Conservation (phyloP, 1,140 invertebrate species). For the Saccostrea glomerata region DNA sequence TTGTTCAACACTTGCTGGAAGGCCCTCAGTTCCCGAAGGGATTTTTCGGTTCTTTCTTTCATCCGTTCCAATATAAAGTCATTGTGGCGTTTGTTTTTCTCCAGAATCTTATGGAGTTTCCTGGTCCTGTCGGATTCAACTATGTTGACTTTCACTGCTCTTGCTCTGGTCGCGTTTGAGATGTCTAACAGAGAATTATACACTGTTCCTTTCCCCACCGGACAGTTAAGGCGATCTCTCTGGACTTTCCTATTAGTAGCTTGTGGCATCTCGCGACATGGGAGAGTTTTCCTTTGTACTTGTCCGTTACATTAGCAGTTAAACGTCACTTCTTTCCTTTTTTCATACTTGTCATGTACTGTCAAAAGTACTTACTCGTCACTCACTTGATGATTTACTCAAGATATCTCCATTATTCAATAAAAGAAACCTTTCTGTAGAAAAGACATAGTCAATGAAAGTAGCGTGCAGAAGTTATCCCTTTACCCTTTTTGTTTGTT, state of each 20-base stretch:
- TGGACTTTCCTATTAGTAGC: conserved; percentile 42
- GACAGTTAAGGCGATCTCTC: conserved; percentile 42
- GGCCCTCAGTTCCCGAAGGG: conserved; percentile 40
- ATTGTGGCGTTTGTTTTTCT: conserved; percentile 36
- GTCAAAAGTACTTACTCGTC: no score
- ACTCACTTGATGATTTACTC: no score
- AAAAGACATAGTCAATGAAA: not conserved
- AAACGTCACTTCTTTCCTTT: not conserved
- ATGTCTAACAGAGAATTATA: conserved; percentile 48
- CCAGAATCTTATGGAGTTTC: conserved; percentile 39
- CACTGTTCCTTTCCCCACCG: conserved; percentile 46
- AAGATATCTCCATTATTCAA: not conserved
- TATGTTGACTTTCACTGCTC: conserved; percentile 39
- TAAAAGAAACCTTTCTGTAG: not conserved
- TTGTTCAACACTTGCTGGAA: conserved; percentile 47
- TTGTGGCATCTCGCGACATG: conserved; percentile 32
- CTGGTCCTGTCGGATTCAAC: conserved; percentile 37
- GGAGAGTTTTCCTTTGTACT: not conserved
- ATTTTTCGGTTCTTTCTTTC: conserved; percentile 37
- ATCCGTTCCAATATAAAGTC: conserved; percentile 15
- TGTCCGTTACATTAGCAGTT: not conserved
- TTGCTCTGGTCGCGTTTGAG: conserved; percentile 28
- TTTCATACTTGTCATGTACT: no score
- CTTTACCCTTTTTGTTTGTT: not conserved
- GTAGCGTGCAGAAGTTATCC: not conserved